Percentiles rank a stretch among this genome's conserved stretches.
Evolutionary conservation across 2,888 invertebrate genomes (phyloP).

Genomic region (Lordiphosa andalusiaca): DNA sequence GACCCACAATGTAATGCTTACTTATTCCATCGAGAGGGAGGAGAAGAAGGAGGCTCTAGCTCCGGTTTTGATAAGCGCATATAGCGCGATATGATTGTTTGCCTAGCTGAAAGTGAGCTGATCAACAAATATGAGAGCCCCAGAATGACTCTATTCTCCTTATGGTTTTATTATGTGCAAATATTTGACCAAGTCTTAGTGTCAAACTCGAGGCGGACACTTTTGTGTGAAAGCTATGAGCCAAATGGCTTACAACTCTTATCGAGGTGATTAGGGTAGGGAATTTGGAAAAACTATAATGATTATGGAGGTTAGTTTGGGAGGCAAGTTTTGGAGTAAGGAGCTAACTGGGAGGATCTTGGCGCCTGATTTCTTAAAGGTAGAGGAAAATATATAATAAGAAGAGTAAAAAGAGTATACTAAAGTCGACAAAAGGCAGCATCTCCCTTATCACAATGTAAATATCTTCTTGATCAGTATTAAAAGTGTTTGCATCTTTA

Average conservation of each 20-base stretch:
- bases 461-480: too few relatives aligned
- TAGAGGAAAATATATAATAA: too few relatives aligned
- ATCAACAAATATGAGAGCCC: conserved; percentile 50
- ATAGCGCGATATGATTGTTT: conserved; percentile 53
- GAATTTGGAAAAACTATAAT: too few relatives aligned
- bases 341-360: too few relatives aligned
- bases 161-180: conserved; percentile 37
- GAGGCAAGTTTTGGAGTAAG: too few relatives aligned
- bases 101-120: conserved; percentile 59
- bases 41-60: conserved; percentile 18
- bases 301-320: too few relatives aligned
- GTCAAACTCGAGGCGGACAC: not conserved
- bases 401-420: too few relatives aligned
- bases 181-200: conserved; percentile 19
- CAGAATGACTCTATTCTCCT: conserved; percentile 3
- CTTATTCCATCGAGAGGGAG: conserved; percentile 14
- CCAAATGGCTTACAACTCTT: not conserved
- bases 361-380: too few relatives aligned
- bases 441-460: too few relatives aligned
- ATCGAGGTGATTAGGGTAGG: not conserved
- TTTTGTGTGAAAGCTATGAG: conserved; percentile 1
- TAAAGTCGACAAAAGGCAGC: too few relatives aligned
- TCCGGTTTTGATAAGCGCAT: conserved; percentile 32
- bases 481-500: too few relatives aligned
- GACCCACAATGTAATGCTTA: conserved; percentile 44